These are phyloP conservation scores for Nephrocerus scutellatus DNA, from an alignment of 2,888 invertebrate genomes.

Conservation along the genomic window DNA sequence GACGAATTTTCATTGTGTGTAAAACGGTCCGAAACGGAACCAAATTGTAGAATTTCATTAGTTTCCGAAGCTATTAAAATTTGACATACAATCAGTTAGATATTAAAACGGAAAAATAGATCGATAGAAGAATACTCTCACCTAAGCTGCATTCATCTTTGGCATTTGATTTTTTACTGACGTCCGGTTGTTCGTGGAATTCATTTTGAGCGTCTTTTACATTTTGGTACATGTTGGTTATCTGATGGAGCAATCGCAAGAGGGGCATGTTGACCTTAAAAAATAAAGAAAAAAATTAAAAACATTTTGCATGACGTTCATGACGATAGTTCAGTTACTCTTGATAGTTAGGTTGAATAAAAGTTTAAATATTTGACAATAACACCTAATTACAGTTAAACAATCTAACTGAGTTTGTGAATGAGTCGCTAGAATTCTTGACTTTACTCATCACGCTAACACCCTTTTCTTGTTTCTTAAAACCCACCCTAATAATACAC, in stretches of 20 bases:
- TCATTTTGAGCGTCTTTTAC: slow-evolving; percentile 91
- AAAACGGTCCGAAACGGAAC: slow-evolving; percentile 42
- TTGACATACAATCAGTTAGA: not conserved
- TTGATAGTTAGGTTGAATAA: no score
- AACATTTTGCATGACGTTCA: no score
- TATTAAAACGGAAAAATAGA: not conserved
- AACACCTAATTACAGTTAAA: no score
- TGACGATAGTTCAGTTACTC: no score
- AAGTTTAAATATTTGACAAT: no score
- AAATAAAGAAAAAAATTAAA: no score
- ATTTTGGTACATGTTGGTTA: slow-evolving; percentile 95
- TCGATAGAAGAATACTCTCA: slow-evolving; percentile 32
- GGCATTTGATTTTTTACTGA: slow-evolving; percentile 45
- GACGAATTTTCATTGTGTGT: slow-evolving; percentile 40
- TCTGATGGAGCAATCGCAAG: slow-evolving; percentile 85
- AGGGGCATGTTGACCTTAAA: slow-evolving; percentile 86
- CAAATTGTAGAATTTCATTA: slow-evolving; percentile 42
- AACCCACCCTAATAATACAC: no score
- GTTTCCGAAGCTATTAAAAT: slow-evolving; percentile 41
- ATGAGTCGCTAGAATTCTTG: no score
- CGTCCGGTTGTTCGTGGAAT: slow-evolving; percentile 63
- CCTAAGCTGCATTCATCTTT: slow-evolving; percentile 59
- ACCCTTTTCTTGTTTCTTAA: no score
- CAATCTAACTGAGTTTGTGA: no score
- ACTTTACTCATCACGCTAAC: no score